phyloP scores from a whole-genome alignment of 2,113 vertebrate genomes.

The Pedionomus torquatus region DNA sequence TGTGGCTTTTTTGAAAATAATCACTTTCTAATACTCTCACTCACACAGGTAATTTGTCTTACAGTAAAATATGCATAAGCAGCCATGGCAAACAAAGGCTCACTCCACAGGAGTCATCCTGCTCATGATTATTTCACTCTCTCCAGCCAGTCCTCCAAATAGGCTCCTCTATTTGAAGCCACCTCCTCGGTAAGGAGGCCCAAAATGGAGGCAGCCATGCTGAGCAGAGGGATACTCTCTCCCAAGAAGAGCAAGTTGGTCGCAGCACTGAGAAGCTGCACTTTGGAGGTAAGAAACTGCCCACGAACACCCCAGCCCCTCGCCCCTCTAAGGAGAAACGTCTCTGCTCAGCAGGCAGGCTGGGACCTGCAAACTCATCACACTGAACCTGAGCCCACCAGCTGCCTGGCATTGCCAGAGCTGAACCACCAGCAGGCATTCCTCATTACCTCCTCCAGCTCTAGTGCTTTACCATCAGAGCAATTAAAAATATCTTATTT shows the following conservation, averaged over 20 bases:
- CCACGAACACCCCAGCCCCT: not conserved
- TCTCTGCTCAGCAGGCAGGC: not conserved
- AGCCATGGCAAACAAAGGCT: not conserved
- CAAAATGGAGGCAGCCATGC: rapidly evolving
- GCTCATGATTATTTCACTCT: not conserved
- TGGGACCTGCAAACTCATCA: slow-evolving; percentile 25
- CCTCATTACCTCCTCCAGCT: slow-evolving; percentile 32
- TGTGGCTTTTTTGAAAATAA: slow-evolving; percentile 16
- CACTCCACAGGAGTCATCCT: not conserved
- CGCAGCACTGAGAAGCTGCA: not conserved
- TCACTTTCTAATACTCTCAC: not conserved
- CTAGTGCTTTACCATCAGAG: not conserved
- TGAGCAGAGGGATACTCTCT: not conserved
- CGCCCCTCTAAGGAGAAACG: not conserved
- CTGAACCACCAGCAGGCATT: not conserved
- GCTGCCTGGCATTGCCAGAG: not conserved
- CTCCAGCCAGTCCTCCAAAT: not conserved
- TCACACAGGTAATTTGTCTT: slow-evolving; percentile 22
- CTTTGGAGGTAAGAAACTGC: not conserved
- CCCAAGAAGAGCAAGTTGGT: not conserved
- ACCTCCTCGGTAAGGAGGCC: not conserved
- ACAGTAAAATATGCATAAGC: slow-evolving; percentile 13
- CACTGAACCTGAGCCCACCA: not conserved
- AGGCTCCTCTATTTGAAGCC: not conserved
- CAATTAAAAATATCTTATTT: slow-evolving; percentile 52